Conservation (phyloP, 2,113 vertebrate species). For the Polyodon spathula region DNA sequence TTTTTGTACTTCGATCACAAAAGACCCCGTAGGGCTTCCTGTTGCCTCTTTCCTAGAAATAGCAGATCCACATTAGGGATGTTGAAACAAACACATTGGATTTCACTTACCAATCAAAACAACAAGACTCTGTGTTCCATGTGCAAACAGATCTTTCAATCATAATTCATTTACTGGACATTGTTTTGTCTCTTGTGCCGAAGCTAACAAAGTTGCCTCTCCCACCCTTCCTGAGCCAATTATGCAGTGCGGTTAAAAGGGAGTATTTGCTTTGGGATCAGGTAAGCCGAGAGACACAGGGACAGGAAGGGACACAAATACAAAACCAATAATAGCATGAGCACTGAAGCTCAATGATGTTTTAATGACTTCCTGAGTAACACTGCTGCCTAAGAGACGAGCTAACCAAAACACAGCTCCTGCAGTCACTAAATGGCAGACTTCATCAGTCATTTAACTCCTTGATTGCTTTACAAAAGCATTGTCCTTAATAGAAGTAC, state of each 20-base stretch:
- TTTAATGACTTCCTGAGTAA: background rate
- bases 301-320: constrained; percentile 23
- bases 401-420: background rate
- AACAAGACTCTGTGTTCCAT: too few relatives aligned
- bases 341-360: background rate
- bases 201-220: constrained; percentile 16
- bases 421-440: background rate
- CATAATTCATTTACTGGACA: constrained; percentile 13
- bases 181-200: constrained; percentile 17
- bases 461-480: too few relatives aligned
- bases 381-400: background rate
- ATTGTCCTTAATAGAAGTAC: too few relatives aligned
- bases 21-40: too few relatives aligned
- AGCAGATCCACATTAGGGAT: too few relatives aligned
- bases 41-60: too few relatives aligned
- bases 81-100: too few relatives aligned
- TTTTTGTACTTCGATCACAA: too few relatives aligned
- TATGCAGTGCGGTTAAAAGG: constrained; percentile 16
- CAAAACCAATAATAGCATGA: constrained; percentile 26
- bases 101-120: too few relatives aligned
- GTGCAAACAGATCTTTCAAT: too few relatives aligned
- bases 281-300: constrained; percentile 14
- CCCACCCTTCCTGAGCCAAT: constrained; percentile 26
- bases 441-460: background rate
- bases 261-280: constrained; percentile 28